Percentiles rank a stretch among this genome's conserved stretches.
Evolutionary conservation across 2,113 vertebrate species (phyloP).

Genomic region (Okapia johnstoni): DNA sequence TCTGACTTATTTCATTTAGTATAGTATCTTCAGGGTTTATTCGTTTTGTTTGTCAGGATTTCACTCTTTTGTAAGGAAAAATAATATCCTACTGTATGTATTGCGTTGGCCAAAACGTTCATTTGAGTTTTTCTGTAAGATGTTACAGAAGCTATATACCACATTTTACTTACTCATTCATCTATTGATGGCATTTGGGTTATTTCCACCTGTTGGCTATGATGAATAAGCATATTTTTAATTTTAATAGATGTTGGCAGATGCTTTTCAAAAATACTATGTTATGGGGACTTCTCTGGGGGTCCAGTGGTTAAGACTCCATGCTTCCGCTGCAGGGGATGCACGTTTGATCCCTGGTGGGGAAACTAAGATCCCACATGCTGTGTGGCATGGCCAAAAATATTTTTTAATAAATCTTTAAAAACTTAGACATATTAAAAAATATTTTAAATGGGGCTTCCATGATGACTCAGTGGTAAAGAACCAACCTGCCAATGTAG

Average conservation of each 20-base stretch:
- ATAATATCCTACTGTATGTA: background rate
- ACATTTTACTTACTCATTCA: background rate
- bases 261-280: background rate
- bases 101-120: background rate
- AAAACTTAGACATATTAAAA: background rate
- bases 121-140: background rate
- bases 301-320: background rate
- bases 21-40: background rate
- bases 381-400: background rate
- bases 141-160: background rate
- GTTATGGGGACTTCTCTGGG: background rate
- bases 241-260: background rate
- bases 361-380: background rate
- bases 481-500: background rate
- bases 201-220: background rate
- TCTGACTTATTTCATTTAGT: background rate
- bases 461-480: background rate
- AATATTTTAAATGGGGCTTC: background rate
- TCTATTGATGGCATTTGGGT: background rate
- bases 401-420: background rate
- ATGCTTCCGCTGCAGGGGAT: background rate
- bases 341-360: background rate
- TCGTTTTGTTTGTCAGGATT: background rate
- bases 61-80: background rate
- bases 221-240: background rate